Percentiles rank a stretch among this genome's conserved stretches.
phyloP scores from a whole-genome alignment of 2,113 vertebrate species.

The Lamprologus sp. region DNA sequence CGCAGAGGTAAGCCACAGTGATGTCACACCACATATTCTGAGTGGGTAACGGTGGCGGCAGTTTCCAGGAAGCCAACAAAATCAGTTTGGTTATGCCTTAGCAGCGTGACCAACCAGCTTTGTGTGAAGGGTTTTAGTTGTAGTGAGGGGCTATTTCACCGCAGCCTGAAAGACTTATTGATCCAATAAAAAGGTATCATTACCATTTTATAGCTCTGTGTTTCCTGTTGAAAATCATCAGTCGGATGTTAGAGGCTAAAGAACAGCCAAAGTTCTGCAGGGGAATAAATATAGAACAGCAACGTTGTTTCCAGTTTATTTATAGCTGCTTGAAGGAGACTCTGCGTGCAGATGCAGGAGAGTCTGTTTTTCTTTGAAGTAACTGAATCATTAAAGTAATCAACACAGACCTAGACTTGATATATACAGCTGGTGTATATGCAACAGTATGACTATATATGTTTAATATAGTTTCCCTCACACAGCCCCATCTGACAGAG shows the following conservation, averaged over 20 bases:
- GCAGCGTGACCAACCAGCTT: background rate
- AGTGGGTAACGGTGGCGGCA: background rate
- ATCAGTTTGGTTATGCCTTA: background rate
- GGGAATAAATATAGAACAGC: background rate
- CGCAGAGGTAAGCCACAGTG: conserved; percentile 80
- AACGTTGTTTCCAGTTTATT: background rate
- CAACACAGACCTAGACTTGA: background rate
- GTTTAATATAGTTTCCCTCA: background rate
- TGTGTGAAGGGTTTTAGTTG: background rate
- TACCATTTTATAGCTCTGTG: background rate
- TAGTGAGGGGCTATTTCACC: background rate
- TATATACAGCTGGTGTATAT: background rate
- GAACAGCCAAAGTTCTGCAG: background rate
- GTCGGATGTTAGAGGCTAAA: background rate
- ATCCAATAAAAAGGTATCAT: background rate
- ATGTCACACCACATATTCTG: background rate
- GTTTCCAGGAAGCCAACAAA: background rate
- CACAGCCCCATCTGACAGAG: background rate
- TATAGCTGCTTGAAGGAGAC: background rate
- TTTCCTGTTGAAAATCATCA: background rate
- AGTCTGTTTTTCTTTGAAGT: background rate
- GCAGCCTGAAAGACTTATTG: background rate
- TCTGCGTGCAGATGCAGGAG: no score
- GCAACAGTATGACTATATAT: background rate
- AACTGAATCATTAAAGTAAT: background rate